Percentiles rank a stretch among this genome's conserved stretches.
Conservation (phyloP, 2,113 vertebrate species). For the Nansenia antarctica region DNA sequence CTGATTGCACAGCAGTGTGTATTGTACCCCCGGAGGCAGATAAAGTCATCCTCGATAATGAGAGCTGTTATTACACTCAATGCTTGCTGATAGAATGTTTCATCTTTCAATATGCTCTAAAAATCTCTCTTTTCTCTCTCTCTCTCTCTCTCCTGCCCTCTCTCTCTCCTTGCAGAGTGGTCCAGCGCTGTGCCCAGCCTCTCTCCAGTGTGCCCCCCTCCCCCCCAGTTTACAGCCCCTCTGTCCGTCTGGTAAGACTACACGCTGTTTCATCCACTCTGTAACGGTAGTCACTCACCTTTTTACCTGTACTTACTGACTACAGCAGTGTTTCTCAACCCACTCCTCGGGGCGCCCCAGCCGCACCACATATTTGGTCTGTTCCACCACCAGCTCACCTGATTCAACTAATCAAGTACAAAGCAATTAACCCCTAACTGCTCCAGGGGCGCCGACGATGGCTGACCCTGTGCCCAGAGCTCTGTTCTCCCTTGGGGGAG, state of each 20-base stretch:
- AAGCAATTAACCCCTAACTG: too few species aligned
- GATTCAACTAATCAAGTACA: too few species aligned
- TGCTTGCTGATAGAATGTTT: slow-evolving; percentile 27
- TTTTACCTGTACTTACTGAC: too few species aligned
- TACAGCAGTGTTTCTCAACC: too few species aligned
- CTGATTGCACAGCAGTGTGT: neutral
- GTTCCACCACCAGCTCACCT: too few species aligned
- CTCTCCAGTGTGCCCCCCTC: slow-evolving; percentile 49
- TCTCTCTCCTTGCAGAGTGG: slow-evolving; percentile 37
- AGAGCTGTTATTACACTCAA: slow-evolving; percentile 33
- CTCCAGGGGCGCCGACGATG: too few species aligned
- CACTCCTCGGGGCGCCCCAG: too few species aligned
- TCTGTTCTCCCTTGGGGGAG: too few species aligned
- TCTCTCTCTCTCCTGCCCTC: neutral
- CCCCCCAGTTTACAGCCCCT: slow-evolving; percentile 34
- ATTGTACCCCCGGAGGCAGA: slow-evolving; percentile 34
- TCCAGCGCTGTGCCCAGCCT: slow-evolving; percentile 47
- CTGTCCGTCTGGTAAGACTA: slow-evolving; percentile 58
- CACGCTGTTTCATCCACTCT: too few species aligned
- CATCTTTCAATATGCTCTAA: neutral
- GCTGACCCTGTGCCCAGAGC: too few species aligned
- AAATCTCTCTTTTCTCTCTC: neutral
- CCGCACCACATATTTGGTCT: too few species aligned
- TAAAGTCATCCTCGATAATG: slow-evolving; percentile 13
- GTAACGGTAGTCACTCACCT: too few species aligned